Base-by-base conservation (phyloP, 1,140 invertebrate species). In the Copidosoma floridanum region DNA sequence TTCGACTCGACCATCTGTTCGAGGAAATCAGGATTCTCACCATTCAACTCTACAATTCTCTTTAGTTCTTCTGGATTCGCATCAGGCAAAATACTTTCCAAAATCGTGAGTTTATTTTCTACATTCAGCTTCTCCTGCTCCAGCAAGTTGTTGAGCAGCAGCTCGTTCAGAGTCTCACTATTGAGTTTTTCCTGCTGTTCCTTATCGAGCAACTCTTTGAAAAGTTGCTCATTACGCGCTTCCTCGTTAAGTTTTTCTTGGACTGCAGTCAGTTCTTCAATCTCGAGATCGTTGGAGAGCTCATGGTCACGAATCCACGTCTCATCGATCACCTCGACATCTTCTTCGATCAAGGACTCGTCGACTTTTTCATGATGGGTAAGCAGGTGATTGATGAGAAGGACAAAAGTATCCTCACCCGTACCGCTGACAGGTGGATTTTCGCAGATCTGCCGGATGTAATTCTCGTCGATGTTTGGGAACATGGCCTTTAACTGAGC, bases 31-130 rank as follows among this genome's bases (percentile, higher is more conserved):
- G 41, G 41, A 1, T 68, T 44, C 2, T 55, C 37, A 14, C 47
- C n/a, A 48, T 60, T 60, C 8, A 44, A 52, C 14, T 56, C 27
- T 8, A 65, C 57, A 20, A 61, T 47, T 8, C 27, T 7, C 43
- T 20, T 40, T 0, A 70, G 35, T 47, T 38, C 61, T 2, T 67
- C 48, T 0, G 63, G 67, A 57, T 65, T 35, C 0, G 66, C 65
- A 37, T 72, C 67, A 1, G 68, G 65, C 14, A 72, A 68, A 11
- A 72, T 70, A 2, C 61, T 63, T 14, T 60, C 20, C 18, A 72
- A 50, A 47, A 65, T 57, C 14, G 63, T 38, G 0, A 63, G 43
- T 46, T 67, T 66, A 0, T 67, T 63, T 10, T 65, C 48, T n/a
- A 43, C 14, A 57, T 11, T 5, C 55, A 61, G 18, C 56, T 59